A percentile compares a stretch with the other conserved stretches of the same genome.
phyloP scores from a whole-genome alignment of 2,888 invertebrate species.

The Osmoderma eremita region DNA sequence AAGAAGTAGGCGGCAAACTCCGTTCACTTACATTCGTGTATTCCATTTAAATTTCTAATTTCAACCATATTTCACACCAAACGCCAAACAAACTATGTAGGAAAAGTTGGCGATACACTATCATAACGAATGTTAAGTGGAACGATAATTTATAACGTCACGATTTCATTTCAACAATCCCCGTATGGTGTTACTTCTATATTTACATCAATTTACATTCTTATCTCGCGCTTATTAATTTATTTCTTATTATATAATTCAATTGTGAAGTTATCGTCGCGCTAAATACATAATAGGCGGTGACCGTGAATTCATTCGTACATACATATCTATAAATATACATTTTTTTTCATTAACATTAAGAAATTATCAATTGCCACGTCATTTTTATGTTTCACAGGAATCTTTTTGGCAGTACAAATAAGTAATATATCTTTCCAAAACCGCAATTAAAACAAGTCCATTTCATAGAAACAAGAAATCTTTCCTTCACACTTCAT shows the following conservation, averaged over 20 bases:
- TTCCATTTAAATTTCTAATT: constrained; percentile 14
- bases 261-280: too few species aligned
- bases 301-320: too few species aligned
- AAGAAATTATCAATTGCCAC: too few species aligned
- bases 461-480: too few species aligned
- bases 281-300: too few species aligned
- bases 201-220: constrained; percentile 9
- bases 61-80: neutral
- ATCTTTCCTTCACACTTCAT: too few species aligned
- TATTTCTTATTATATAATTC: constrained; percentile 7
- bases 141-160: constrained; percentile 3
- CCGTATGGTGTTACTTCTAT: neutral
- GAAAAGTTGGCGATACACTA: neutral
- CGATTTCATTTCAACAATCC: neutral
- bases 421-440: too few species aligned
- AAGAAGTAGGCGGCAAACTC: constrained; percentile 11
- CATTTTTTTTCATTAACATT: too few species aligned
- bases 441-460: too few species aligned
- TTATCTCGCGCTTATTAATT: neutral
- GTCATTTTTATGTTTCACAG: too few species aligned
- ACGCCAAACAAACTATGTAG: neutral
- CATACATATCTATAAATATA: too few species aligned
- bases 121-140: constrained; percentile 6
- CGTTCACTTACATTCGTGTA: constrained; percentile 18
- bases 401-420: too few species aligned